Percentiles rank a stretch among this genome's conserved stretches.
These are phyloP conservation scores for Gnathonemus echidnorhynchus DNA, from an alignment of 2,113 vertebrate species.

Conservation along the genomic window DNA sequence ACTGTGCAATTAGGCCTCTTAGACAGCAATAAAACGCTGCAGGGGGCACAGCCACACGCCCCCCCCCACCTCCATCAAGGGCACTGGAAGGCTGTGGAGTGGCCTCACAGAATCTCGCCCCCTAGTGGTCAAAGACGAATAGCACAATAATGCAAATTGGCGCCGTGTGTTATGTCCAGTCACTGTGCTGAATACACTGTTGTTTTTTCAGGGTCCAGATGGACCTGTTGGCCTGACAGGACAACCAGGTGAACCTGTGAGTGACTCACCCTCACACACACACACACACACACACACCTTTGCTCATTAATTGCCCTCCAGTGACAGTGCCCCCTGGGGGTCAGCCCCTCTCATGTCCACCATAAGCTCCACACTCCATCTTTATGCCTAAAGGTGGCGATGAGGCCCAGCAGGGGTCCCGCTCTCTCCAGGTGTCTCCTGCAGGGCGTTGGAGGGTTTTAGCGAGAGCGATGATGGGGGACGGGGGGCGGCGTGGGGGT, in stretches of 20 bases:
- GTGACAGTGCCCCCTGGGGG: not conserved
- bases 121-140: not conserved
- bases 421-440: not conserved
- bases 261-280: slow-evolving; percentile 38
- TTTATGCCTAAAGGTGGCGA: slow-evolving; percentile 42
- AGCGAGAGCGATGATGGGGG: slow-evolving; percentile 33
- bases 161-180: not conserved
- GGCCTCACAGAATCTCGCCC: not conserved
- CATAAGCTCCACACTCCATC: slow-evolving; percentile 33
- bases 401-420: not conserved
- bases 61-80: not conserved
- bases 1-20: not conserved
- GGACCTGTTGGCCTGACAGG: slow-evolving; percentile 75
- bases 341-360: not conserved
- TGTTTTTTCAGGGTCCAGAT: slow-evolving; percentile 64
- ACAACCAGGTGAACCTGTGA: slow-evolving; percentile 82
- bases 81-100: not conserved
- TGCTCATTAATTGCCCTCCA: not conserved
- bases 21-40: not conserved
- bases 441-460: slow-evolving; percentile 20
- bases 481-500: slow-evolving; percentile 29
- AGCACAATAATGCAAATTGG: not conserved
- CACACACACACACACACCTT: not conserved
- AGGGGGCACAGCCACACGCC: not conserved
- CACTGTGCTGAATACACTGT: slow-evolving; percentile 1